Evolutionary conservation across 1,140 invertebrate species (phyloP).

Genomic region (Calosoma granatense): DNA sequence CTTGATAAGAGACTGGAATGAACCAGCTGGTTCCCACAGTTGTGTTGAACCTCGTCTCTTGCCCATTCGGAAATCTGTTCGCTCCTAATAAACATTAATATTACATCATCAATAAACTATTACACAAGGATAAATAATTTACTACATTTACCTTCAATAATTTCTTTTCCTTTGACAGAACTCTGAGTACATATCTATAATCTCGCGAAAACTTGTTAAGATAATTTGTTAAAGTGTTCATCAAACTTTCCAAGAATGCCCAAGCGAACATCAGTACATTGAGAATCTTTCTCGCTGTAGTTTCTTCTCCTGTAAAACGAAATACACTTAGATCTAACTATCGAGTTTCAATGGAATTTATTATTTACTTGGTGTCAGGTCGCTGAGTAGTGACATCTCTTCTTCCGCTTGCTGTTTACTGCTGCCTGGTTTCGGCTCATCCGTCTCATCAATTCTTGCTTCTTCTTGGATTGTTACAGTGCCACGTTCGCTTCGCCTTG

Average conservation of each 20-base stretch:
- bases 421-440: not conserved
- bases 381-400: not conserved
- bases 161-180: constrained; percentile 69
- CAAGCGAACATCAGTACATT: constrained; percentile 27
- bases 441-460: not conserved
- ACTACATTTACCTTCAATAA: constrained; percentile 61
- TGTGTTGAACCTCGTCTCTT: constrained; percentile 52
- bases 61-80: constrained; percentile 56
- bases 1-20: constrained; percentile 25
- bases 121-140: constrained; percentile 10
- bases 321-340: no score
- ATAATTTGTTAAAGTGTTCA: constrained; percentile 78
- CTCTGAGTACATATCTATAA: constrained; percentile 83
- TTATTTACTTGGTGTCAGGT: not conserved
- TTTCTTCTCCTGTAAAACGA: constrained; percentile 14
- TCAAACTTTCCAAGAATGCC: constrained; percentile 68
- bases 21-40: constrained; percentile 55
- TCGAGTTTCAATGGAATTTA: no score
- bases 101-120: constrained; percentile 14
- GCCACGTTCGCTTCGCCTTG: not conserved
- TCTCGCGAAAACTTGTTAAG: constrained; percentile 84
- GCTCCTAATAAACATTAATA: constrained; percentile 42
- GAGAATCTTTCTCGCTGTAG: constrained; percentile 21
- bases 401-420: not conserved
- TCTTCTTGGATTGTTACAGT: constrained; percentile 2